These are phyloP conservation scores for Asarcornis scutulata DNA, from an alignment of 2,113 vertebrate species.

Conservation along the genomic window DNA sequence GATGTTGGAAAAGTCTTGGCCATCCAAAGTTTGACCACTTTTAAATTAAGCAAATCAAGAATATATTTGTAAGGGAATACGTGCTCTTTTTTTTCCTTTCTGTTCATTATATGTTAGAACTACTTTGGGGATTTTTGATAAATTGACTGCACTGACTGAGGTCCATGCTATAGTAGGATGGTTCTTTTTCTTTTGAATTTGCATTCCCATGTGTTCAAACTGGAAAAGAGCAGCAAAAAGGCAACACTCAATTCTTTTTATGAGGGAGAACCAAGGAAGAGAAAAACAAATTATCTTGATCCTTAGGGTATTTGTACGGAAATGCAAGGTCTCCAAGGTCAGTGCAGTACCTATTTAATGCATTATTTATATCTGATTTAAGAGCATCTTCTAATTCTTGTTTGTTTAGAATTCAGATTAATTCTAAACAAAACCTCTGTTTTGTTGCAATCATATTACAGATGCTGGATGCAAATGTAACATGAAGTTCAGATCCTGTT, in stretches of 20 bases:
- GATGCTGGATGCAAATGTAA: constrained; percentile 3
- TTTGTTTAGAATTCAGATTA: constrained; percentile 12
- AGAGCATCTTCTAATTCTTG: not conserved
- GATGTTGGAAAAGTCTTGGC: not conserved
- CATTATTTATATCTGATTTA: not conserved
- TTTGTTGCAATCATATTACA: constrained; percentile 2
- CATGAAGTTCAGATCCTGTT: not conserved
- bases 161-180: not conserved
- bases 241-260: not conserved
- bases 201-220: not conserved
- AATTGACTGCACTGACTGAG: not conserved
- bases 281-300: not conserved
- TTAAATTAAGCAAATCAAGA: not conserved
- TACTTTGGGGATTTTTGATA: not conserved
- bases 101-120: not conserved
- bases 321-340: not conserved
- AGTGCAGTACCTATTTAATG: not conserved
- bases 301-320: not conserved
- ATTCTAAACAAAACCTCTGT: not conserved
- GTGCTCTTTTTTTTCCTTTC: not conserved
- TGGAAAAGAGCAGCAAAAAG: not conserved
- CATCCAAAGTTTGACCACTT: not conserved
- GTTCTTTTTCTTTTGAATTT: not conserved
- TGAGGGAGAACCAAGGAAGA: not conserved
- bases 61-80: not conserved